Conservation (phyloP, 2,888 invertebrate genomes). For the Limnephilus marmoratus region DNA sequence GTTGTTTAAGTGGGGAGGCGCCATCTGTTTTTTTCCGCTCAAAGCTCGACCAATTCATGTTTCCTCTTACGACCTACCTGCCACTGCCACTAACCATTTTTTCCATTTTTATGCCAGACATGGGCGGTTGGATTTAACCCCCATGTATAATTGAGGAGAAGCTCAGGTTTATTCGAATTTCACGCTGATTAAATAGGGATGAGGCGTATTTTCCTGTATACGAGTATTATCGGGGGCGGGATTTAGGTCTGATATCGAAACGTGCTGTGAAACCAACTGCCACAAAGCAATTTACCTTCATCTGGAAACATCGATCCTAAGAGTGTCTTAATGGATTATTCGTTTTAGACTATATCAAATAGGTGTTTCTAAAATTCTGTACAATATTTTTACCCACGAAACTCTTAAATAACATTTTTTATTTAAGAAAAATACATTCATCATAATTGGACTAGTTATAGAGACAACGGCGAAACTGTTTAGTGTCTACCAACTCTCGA, state of each 20-base stretch:
- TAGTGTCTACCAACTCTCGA: too few species aligned
- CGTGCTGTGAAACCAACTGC: not conserved
- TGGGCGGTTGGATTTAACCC: not conserved
- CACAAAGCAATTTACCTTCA: not conserved
- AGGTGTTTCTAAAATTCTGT: not conserved
- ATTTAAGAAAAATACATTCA: too few species aligned
- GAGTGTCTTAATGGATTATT: not conserved
- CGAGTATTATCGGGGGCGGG: not conserved
- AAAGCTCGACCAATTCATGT: constrained; percentile 3
- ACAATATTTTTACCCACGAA: not conserved
- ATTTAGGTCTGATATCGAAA: not conserved
- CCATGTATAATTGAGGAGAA: not conserved
- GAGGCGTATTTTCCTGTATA: not conserved
- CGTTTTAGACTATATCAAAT: not conserved
- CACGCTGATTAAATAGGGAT: not conserved
- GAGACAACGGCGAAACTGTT: too few species aligned
- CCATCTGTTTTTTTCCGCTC: constrained; percentile 32
- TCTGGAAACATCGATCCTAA: not conserved
- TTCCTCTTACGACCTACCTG: not conserved
- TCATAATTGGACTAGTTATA: too few species aligned
- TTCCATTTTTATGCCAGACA: not conserved
- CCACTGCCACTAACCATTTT: not conserved
- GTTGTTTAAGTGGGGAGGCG: not conserved
- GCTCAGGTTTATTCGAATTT: not conserved
- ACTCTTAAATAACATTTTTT: not conserved